Base-by-base conservation (phyloP, 2,113 vertebrate genomes). In the Pelvicachromis taeniatus region DNA sequence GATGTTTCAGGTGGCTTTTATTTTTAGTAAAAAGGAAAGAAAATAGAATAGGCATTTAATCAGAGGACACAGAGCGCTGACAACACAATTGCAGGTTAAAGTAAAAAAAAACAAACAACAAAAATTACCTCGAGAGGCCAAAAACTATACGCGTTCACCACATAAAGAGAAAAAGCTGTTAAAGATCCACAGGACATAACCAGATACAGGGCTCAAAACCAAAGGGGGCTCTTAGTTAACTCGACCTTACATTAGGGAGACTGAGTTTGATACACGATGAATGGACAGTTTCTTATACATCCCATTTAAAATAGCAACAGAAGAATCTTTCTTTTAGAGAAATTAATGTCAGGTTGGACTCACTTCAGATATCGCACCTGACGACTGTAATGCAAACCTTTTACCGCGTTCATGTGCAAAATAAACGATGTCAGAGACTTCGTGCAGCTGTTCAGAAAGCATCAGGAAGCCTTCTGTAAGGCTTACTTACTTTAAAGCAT, bases 1-100 rank as follows among this genome's bases (percentile, higher is more conserved):
- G 78, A 91, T 52, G 81, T 84, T 86, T 91, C 81, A 87, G 86
- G 80, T 83, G 73, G 29, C 0, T 0, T 33, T 42, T n/a, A n/a
- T 77, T 91, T 91, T 86, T 80, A 86, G 85, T 83, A 89, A 84
- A 88, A 92, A 92, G 80, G 86, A 89, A 90, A 85, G 45, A 56
- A 86, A 84, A 84, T 35, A 78, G 33, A 61, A 85, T 23, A 85
- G 54, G 73, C 48, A 82, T 88, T 89, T 86, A 16, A 88, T 87
- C 81, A 87, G 21, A 93, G 42, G 83, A 92, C 80, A 85, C 53
- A 33, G 77, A 78, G 48, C 87, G 85, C 84, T 21, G 53, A 91
- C 84, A 79, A 91, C 82, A 93, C 68, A 81, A 82, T 11, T 80
- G 73, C 77, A 90, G 19, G n/a, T 77, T 53, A 75, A 84, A 84